These are phyloP conservation scores for Deilephila porcellus DNA, from an alignment of 2,888 invertebrate species.

Conservation along the genomic window DNA sequence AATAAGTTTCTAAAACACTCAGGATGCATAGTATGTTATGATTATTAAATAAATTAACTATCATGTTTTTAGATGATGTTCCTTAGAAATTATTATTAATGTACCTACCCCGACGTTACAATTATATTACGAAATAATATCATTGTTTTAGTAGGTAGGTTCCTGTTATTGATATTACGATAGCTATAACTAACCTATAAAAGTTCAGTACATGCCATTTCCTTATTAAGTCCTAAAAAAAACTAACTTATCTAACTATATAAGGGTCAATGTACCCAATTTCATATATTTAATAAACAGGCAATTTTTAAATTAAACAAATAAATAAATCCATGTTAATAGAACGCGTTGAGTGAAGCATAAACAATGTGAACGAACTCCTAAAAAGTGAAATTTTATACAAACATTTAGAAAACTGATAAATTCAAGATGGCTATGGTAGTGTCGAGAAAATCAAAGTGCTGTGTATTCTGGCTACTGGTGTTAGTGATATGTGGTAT, in stretches of 20 bases:
- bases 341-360: neutral
- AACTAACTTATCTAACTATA: neutral
- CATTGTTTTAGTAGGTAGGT: too few species aligned
- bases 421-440: slow-evolving; percentile 74
- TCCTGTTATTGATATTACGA: too few species aligned
- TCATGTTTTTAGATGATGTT: too few species aligned
- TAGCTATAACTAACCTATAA: too few species aligned
- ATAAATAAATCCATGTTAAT: neutral
- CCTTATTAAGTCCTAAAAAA: neutral
- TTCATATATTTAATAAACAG: neutral
- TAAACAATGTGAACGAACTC: neutral
- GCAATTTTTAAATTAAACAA: neutral
- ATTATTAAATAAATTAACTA: too few species aligned
- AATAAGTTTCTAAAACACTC: too few species aligned
- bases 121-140: too few species aligned
- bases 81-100: too few species aligned
- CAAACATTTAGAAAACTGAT: slow-evolving; percentile 24
- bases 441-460: slow-evolving; percentile 68
- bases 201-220: too few species aligned
- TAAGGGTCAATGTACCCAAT: neutral
- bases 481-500: slow-evolving; percentile 66
- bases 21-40: too few species aligned
- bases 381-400: neutral
- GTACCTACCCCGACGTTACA: too few species aligned
- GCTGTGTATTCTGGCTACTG: slow-evolving; percentile 64